Conservation (phyloP, 2,113 vertebrate genomes). For the Vanacampus margaritifer region DNA sequence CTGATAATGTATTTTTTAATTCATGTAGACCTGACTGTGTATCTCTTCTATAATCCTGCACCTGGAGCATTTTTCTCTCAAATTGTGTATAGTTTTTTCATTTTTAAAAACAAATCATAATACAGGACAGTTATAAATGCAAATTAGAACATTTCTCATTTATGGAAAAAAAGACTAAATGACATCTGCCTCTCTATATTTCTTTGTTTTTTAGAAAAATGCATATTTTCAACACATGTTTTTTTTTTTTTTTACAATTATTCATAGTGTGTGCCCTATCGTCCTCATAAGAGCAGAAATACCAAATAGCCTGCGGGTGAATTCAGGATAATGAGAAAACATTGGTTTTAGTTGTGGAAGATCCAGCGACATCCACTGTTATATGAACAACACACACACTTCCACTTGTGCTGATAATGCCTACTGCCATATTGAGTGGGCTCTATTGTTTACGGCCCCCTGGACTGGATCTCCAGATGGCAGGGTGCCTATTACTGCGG, state of each 20-base stretch:
- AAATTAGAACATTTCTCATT: background rate
- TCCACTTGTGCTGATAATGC: constrained; percentile 35
- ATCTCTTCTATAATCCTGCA: constrained; percentile 9
- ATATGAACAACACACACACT: constrained; percentile 27
- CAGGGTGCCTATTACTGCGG: constrained; percentile 65
- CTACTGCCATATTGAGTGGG: constrained; percentile 51
- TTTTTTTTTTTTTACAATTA: constrained; percentile 42
- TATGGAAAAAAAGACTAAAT: background rate
- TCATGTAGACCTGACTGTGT: constrained; percentile 20
- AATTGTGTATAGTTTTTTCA: constrained; percentile 22
- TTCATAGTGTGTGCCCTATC: constrained; percentile 35
- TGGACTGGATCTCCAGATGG: constrained; percentile 71
- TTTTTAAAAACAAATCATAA: constrained; percentile 7
- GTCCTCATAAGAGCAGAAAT: constrained; percentile 28
- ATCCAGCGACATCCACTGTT: constrained; percentile 35
- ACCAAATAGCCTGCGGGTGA: constrained; percentile 51
- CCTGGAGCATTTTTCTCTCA: constrained; percentile 25
- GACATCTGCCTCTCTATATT: background rate
- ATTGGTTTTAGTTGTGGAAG: constrained; percentile 54
- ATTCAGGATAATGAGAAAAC: constrained; percentile 61
- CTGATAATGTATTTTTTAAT: constrained; percentile 12
- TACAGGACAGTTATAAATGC: background rate
- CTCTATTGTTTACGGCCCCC: constrained; percentile 65
- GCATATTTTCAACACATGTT: constrained; percentile 21
- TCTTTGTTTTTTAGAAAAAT: background rate